Percentiles rank a stretch among this genome's conserved stretches.
Evolutionary conservation across 2,888 invertebrate species (phyloP).

Genomic region (Luffia ferchaultella): DNA sequence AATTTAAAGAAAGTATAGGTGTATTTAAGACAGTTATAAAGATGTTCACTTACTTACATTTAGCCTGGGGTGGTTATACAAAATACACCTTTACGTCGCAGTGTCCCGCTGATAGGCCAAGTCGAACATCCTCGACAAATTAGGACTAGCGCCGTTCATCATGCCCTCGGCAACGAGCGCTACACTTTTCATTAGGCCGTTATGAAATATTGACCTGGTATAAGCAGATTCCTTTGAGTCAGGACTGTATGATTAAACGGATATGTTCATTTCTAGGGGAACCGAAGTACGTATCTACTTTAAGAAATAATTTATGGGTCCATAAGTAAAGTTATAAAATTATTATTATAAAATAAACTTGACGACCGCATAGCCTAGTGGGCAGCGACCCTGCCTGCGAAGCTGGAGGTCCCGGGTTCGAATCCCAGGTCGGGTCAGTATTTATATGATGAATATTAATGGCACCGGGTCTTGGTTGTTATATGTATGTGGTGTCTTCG

Average conservation of each 20-base stretch:
- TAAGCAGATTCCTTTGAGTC: conserved; percentile 10
- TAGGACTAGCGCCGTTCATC: conserved; percentile 47
- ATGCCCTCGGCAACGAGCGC: conserved; percentile 16
- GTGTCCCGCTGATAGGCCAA: conserved; percentile 40
- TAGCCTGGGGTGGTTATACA: too few species aligned
- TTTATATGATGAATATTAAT: too few species aligned
- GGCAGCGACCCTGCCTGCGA: too few species aligned
- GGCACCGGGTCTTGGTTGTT: too few species aligned
- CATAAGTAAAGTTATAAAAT: background rate
- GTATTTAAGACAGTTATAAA: too few species aligned
- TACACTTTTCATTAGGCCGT: background rate
- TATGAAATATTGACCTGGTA: conserved; percentile 11
- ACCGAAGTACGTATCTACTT: too few species aligned
- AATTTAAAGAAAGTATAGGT: too few species aligned
- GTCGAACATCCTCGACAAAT: conserved; percentile 44
- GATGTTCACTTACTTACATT: too few species aligned
- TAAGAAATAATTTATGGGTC: too few species aligned
- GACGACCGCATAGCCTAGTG: background rate
- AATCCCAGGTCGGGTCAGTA: too few species aligned
- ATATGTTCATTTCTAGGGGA: conserved; percentile 7
- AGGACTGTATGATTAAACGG: conserved; percentile 7
- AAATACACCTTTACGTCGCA: conserved; percentile 7
- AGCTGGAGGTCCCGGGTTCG: too few species aligned
- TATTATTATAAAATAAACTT: background rate
- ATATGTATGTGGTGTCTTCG: too few species aligned